Evolutionary conservation across 92 coral and sea anemone species (phyloP).

Genomic region (Parazoanthus swiftii): DNA sequence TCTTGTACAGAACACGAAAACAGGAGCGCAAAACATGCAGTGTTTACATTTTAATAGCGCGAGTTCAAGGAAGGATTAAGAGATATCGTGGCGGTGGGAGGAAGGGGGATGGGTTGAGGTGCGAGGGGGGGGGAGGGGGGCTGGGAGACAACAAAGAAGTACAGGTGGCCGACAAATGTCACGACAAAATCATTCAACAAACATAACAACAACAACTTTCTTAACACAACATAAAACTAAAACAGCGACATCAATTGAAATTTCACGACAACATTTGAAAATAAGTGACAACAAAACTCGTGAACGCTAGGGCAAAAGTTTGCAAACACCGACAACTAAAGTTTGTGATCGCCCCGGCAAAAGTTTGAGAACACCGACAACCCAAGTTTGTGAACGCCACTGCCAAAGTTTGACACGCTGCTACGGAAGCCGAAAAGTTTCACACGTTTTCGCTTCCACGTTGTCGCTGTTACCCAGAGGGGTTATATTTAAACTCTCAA

Average conservation of each 20-base stretch:
- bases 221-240: background rate
- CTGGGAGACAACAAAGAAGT: background rate
- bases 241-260: slow-evolving; percentile 21
- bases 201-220: too few relatives aligned
- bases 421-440: slow-evolving; percentile 35
- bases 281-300: slow-evolving; percentile 7
- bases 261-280: background rate
- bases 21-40: background rate
- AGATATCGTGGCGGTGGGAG: slow-evolving; percentile 1
- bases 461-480: too few relatives aligned
- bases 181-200: background rate
- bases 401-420: slow-evolving; percentile 25
- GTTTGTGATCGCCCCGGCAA: too few relatives aligned
- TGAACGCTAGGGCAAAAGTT: background rate
- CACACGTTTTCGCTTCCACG: slow-evolving; percentile 13
- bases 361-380: background rate
- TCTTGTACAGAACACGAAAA: background rate
- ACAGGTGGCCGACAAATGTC: background rate
- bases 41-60: background rate
- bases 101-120: background rate
- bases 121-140: background rate
- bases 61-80: slow-evolving; percentile 4
- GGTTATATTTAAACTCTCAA: too few relatives aligned
- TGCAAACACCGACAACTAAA: background rate
- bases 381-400: background rate